Percentiles rank a stretch among this genome's conserved stretches.
Evolutionary conservation across 2,797 vertebrate species (phyloP).

Genomic region (Poeciliopsis presidionis): DNA sequence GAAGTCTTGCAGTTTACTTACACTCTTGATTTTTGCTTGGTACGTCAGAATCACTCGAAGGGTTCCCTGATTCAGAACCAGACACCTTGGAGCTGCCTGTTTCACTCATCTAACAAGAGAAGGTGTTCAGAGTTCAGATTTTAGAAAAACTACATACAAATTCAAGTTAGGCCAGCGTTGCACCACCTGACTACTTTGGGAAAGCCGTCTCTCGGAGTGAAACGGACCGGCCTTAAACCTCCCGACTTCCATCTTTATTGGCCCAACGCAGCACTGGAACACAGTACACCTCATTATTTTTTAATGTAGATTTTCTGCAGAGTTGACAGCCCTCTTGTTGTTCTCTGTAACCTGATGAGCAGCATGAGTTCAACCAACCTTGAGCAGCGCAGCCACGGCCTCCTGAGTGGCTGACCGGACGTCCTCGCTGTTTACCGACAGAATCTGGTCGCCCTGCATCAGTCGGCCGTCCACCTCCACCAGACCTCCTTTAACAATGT

Average conservation of each 20-base stretch:
- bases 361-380: conserved; percentile 80
- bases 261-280: conserved; percentile 89
- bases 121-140: neutral
- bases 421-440: conserved; percentile 92
- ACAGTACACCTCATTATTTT: neutral
- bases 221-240: conserved; percentile 93
- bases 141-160: neutral
- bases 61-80: conserved; percentile 75
- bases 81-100: conserved; percentile 73
- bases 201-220: conserved; percentile 92
- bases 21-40: conserved; percentile 77
- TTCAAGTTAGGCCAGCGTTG: too few species aligned
- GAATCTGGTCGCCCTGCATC: conserved; percentile 95
- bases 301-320: neutral
- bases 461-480: conserved; percentile 89
- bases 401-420: conserved; percentile 93
- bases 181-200: conserved; percentile 91
- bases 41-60: conserved; percentile 77
- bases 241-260: conserved; percentile 91
- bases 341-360: neutral
- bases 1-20: conserved; percentile 68
- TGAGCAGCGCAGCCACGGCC: conserved; percentile 91
- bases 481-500: conserved; percentile 94
- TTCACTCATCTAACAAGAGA: conserved; percentile 75
- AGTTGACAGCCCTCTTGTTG: neutral